Evolutionary conservation across 2,797 vertebrate genomes (phyloP).

Genomic region (Orestias chungarensis): DNA sequence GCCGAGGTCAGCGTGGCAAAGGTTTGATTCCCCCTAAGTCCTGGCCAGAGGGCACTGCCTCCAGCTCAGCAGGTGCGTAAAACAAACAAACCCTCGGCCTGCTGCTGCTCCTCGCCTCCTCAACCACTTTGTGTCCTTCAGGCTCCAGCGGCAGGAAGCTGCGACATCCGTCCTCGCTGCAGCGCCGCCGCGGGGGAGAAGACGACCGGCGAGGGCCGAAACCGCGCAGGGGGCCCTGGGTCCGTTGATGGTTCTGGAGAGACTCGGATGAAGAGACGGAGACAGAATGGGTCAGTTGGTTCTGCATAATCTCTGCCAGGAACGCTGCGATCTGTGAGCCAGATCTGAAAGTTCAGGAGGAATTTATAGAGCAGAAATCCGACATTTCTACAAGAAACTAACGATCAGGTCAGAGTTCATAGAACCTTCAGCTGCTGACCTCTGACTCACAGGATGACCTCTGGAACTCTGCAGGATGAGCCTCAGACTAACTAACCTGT

Average conservation of each 20-base stretch:
- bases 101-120: neutral
- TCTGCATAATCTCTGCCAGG: neutral
- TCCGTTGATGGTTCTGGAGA: conserved; percentile 13
- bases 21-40: conserved; percentile 33
- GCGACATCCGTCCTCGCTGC: neutral
- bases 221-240: neutral
- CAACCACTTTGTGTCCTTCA: neutral
- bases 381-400: too few relatives aligned
- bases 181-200: conserved; percentile 35
- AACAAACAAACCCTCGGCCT: neutral
- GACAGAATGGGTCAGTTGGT: conserved; percentile 32
- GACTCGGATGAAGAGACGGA: conserved; percentile 19
- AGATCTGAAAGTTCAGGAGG: too few relatives aligned
- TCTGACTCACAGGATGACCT: too few relatives aligned
- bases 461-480: too few relatives aligned
- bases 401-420: too few relatives aligned
- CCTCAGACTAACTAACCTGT: too few relatives aligned
- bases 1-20: conserved; percentile 7
- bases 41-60: neutral
- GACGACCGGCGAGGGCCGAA: neutral
- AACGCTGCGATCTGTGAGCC: too few relatives aligned
- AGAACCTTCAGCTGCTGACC: too few relatives aligned
- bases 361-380: too few relatives aligned
- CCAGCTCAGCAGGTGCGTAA: conserved; percentile 21
- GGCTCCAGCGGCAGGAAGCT: conserved; percentile 17